Evolutionary conservation across 53 echinoderm and acorn worm genomes (phyloP), one percentile per base, ranked within the genome.

Genomic region (Stichopus horrens): DNA sequence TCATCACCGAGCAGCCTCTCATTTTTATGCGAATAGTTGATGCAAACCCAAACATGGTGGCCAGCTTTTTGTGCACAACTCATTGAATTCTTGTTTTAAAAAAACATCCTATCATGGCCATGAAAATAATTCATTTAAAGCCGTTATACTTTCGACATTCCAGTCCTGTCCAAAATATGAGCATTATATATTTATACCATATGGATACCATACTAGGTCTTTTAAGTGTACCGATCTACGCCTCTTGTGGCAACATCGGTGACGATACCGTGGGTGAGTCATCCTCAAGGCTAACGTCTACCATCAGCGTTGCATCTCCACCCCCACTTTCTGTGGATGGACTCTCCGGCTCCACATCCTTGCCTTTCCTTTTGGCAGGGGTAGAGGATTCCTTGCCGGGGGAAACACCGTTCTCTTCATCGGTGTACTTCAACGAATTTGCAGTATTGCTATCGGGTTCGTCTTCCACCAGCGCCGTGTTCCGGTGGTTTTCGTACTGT

Each of bases 221-320:
- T 13, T 63, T 6, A 63, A 63, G 10, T 63, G 8, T 63, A 63
- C 63, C 63, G 16, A 16, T 13, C 63, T 19, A 77, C 4, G 77
- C 77, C 54, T 77, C 77, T 77, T 52, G 77, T 52, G 83, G 83
- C 18, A 82, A 54, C 83, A 82, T 82, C 58, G 83, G 83, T 55
- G 83, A 83, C 13, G 83, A 83, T 19, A 83, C 63, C 0, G 83
- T 65, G 7, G 83, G 83, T 60, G 83, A 83, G 21, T 83, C 83
- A 14, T 83, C 83, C 6, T 83, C 83, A 5, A 63, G 21, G 59
- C 83, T 83, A 23, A 59, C 83, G 7, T 83, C 83, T 7, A 57
- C 37, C 83, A 83, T 83, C 83, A 83, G 21, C 37, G 37, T 2
- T 20, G n/a, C 51, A 4, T 5, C 11, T 63, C 57, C 58, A 63